Conservation (phyloP, 2,113 vertebrate genomes). For the Butorides virescens region DNA sequence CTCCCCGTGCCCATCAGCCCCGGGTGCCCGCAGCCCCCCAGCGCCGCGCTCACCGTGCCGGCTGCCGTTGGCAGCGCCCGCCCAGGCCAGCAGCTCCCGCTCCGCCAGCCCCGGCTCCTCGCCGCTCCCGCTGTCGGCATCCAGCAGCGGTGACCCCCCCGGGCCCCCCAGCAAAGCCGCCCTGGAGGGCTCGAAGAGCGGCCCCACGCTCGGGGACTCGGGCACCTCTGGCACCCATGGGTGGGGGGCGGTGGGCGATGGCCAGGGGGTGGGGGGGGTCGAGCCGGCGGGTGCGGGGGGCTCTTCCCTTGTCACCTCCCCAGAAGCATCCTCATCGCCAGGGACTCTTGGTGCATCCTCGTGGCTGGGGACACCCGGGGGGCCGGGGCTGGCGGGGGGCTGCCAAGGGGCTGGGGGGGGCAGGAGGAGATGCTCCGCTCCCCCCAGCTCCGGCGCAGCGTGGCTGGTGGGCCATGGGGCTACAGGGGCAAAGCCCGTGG, state of each 20-base stretch:
- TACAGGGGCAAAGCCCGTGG: accelerated
- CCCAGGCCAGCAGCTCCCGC: slow-evolving; percentile 5
- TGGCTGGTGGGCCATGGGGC: not conserved
- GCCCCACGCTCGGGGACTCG: not conserved
- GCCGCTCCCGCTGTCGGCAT: slow-evolving; percentile 1
- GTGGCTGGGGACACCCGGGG: not conserved
- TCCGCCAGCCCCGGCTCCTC: not conserved
- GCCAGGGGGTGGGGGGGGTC: not conserved
- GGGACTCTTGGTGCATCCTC: not conserved
- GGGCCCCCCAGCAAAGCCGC: accelerated
- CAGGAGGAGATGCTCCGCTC: not conserved
- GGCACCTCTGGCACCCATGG: not conserved
- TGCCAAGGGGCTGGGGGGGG: not conserved
- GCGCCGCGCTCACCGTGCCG: slow-evolving; percentile 31
- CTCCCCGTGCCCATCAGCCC: not conserved
- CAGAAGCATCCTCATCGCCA: accelerated
- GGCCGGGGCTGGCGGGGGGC: not conserved
- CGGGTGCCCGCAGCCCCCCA: not conserved
- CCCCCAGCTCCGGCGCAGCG: not conserved
- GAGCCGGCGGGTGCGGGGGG: not conserved
- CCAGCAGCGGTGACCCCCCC: not conserved
- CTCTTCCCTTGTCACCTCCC: not conserved
- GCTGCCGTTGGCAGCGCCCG: not conserved
- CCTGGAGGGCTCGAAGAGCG: not conserved
- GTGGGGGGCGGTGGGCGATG: not conserved